These are phyloP conservation scores for Metallyticus violacea DNA, from an alignment of 2,888 invertebrate genomes.

Conservation along the genomic window DNA sequence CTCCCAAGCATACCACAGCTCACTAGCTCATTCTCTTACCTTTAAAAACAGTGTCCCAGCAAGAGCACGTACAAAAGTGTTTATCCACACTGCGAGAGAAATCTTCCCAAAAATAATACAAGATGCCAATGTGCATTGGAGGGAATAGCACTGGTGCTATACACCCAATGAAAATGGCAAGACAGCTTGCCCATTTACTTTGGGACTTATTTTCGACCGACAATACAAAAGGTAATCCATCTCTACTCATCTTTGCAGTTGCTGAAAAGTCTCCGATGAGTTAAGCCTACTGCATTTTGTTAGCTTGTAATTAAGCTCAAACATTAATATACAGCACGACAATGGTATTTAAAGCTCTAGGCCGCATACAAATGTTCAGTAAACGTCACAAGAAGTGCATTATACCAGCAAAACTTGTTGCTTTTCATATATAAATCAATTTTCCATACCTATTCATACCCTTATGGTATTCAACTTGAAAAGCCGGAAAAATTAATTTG, in stretches of 20 bases:
- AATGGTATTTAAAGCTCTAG: background rate
- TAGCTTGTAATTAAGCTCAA: background rate
- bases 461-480: background rate
- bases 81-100: constrained; percentile 63
- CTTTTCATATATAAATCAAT: background rate
- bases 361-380: background rate
- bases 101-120: constrained; percentile 66
- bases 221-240: background rate
- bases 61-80: constrained; percentile 65
- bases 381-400: background rate
- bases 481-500: background rate
- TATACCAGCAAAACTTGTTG: too few relatives aligned
- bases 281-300: background rate
- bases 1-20: too few relatives aligned
- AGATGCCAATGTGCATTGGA: constrained; percentile 58
- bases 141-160: constrained; percentile 54
- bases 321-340: background rate
- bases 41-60: constrained; percentile 76
- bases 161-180: constrained; percentile 34
- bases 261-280: background rate
- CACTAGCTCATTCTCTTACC: constrained; percentile 50
- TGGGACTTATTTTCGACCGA: background rate
- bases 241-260: background rate
- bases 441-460: background rate
- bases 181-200: background rate